These are phyloP conservation scores for Ceryle rudis DNA, from an alignment of 2,797 vertebrate species.

Conservation along the genomic window DNA sequence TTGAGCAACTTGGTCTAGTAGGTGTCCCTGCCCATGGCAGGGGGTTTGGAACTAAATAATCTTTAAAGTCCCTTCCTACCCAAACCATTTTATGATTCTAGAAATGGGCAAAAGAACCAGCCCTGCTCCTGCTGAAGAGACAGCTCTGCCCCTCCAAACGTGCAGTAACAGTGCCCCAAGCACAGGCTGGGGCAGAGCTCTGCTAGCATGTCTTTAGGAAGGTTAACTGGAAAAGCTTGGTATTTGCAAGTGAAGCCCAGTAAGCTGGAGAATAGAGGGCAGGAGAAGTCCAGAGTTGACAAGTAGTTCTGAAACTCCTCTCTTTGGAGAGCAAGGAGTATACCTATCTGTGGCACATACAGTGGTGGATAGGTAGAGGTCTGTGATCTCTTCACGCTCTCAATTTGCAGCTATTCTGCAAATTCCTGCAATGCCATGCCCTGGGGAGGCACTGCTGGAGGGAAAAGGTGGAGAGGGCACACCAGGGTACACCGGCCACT, in stretches of 20 bases:
- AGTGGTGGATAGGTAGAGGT: neutral
- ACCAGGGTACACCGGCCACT: rapidly evolving
- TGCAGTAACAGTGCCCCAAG: neutral
- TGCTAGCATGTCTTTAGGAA: neutral
- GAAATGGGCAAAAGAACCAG: neutral
- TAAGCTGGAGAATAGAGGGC: neutral
- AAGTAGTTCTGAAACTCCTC: neutral
- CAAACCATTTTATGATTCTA: neutral
- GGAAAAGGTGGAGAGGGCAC: neutral
- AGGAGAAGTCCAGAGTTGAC: neutral
- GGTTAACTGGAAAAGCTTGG: neutral
- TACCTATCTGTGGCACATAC: rapidly evolving
- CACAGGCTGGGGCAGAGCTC: neutral
- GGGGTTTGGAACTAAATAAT: neutral
- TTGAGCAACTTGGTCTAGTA: neutral
- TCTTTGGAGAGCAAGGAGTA: neutral
- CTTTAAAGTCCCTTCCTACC: neutral
- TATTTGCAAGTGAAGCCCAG: neutral
- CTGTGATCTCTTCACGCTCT: neutral
- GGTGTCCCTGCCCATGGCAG: neutral
- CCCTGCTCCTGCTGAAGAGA: neutral
- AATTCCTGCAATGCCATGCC: rapidly evolving
- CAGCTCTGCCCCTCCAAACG: rapidly evolving
- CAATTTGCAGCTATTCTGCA: rapidly evolving
- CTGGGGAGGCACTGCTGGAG: neutral